A percentile compares a stretch with the other conserved stretches of the same genome.
Evolutionary conservation across 2,888 invertebrate genomes (phyloP).

Genomic region (Bedellia somnulentella): DNA sequence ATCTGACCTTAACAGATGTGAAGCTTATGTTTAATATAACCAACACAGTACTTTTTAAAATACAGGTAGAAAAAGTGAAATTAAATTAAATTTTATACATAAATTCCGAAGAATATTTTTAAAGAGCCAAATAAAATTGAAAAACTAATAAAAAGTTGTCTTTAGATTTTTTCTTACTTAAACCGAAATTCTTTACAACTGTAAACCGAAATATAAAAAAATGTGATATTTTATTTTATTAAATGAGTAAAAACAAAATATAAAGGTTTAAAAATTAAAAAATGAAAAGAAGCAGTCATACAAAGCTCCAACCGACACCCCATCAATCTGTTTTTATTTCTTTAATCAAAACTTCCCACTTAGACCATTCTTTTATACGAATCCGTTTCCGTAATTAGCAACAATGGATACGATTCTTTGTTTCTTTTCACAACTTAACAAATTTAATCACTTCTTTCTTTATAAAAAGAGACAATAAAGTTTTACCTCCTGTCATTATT

Average conservation of each 20-base stretch:
- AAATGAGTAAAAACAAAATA: not conserved
- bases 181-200: no score
- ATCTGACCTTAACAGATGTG: slow-evolving; percentile 30
- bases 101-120: not conserved
- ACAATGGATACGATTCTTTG: slow-evolving; percentile 54
- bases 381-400: slow-evolving; percentile 53
- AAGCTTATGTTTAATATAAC: slow-evolving; percentile 12
- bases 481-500: not conserved
- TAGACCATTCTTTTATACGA: slow-evolving; percentile 43
- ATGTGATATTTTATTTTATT: not conserved
- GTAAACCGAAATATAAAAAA: not conserved
- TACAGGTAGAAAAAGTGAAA: not conserved
- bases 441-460: slow-evolving; percentile 39
- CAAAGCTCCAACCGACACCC: slow-evolving; percentile 41
- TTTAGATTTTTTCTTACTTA: no score
- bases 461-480: slow-evolving; percentile 2
- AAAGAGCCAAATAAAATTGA: not conserved
- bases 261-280: slow-evolving; percentile 19
- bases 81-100: not conserved
- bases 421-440: slow-evolving; percentile 42
- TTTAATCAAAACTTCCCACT: slow-evolving; percentile 51
- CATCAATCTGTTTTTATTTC: slow-evolving; percentile 39
- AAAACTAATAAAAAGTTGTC: no score
- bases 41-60: not conserved
- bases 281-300: slow-evolving; percentile 42